Evolutionary conservation across 2,113 vertebrate species (phyloP).

Genomic region (Peucedramus taeniatus): DNA sequence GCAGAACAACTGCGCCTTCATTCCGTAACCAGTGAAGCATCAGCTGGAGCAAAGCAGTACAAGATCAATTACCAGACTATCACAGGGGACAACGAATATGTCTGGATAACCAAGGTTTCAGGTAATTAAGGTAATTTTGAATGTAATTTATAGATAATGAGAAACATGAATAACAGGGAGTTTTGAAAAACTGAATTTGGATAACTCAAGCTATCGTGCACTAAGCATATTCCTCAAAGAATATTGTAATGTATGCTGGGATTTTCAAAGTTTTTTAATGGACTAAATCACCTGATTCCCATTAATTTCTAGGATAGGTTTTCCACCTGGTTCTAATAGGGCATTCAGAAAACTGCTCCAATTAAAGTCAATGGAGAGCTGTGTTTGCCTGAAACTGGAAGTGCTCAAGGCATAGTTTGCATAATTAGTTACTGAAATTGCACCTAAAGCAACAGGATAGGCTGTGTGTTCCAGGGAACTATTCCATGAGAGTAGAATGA

Average conservation of each 20-base stretch:
- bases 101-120: slow-evolving; percentile 34
- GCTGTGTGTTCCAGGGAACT: neutral
- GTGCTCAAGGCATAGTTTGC: neutral
- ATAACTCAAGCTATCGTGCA: neutral
- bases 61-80: slow-evolving; percentile 37
- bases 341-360: neutral
- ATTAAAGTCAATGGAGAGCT: neutral
- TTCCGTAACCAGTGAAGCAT: neutral
- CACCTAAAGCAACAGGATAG: neutral
- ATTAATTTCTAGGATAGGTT: neutral
- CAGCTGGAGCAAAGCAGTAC: neutral
- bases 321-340: neutral
- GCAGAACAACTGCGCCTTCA: neutral
- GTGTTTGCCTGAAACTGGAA: neutral
- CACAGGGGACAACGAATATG: neutral
- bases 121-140: slow-evolving; percentile 49
- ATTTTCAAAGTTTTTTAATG: neutral
- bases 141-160: slow-evolving; percentile 49
- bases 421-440: neutral
- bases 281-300: neutral
- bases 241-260: neutral
- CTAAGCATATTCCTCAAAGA: neutral
- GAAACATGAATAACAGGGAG: slow-evolving; percentile 39
- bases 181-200: slow-evolving; percentile 3
- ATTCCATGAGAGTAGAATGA: neutral